Evolutionary conservation across 2,888 invertebrate species (phyloP).

Genomic region (Tridacna crocea): DNA sequence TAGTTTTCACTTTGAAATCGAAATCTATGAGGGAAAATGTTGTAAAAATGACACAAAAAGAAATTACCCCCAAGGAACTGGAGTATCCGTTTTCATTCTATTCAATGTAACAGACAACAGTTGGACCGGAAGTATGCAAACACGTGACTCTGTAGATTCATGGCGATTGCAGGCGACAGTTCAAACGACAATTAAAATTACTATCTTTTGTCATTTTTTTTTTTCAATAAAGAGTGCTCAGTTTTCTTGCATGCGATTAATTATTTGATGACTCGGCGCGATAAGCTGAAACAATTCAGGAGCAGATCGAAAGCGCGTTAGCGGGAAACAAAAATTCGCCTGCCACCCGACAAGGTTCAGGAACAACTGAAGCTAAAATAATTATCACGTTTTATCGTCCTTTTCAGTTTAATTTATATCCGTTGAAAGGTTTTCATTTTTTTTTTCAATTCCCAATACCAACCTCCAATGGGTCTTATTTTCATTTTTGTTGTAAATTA

Average conservation of each 20-base stretch:
- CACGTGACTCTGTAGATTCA: slow-evolving; percentile 20
- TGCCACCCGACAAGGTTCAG: background rate
- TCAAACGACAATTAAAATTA: slow-evolving; percentile 44
- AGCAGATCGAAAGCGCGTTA: slow-evolving; percentile 23
- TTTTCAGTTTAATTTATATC: slow-evolving; percentile 1
- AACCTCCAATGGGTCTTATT: background rate
- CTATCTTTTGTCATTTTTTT: slow-evolving; percentile 24
- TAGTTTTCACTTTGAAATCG: too few species aligned
- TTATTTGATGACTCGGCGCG: slow-evolving; percentile 26
- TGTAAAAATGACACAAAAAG: background rate
- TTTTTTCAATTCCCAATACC: background rate
- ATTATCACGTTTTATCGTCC: background rate
- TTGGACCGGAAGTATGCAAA: slow-evolving; percentile 17
- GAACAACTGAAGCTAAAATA: background rate
- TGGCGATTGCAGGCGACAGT: slow-evolving; percentile 22
- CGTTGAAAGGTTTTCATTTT: slow-evolving; percentile 1
- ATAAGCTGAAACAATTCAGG: slow-evolving; percentile 31
- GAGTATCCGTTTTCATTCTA: too few species aligned
- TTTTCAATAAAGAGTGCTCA: slow-evolving; percentile 20
- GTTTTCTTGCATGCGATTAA: slow-evolving; percentile 29
- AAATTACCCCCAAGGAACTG: background rate
- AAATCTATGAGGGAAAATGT: background rate
- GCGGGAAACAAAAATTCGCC: background rate
- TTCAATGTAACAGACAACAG: slow-evolving; percentile 12
- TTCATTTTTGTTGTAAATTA: too few species aligned